A percentile compares a stretch with the other conserved stretches of the same genome.
Evolutionary conservation across 2,888 invertebrate genomes (phyloP).

Genomic region (Taenaris catops): DNA sequence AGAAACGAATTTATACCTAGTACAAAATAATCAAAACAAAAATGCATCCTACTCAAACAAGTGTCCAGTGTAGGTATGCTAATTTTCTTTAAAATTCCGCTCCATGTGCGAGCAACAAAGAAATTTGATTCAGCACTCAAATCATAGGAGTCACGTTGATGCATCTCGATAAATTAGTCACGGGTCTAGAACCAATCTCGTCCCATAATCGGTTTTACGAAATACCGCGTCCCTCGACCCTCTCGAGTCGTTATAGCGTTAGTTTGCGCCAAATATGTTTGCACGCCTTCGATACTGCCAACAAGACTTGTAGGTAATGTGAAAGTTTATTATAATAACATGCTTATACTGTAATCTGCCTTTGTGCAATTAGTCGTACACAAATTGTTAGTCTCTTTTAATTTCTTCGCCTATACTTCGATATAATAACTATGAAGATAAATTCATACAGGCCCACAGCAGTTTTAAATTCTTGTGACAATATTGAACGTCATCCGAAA

Average conservation of each 20-base stretch:
- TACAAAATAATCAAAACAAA: not conserved
- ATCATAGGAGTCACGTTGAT: slow-evolving; percentile 33
- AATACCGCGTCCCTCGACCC: slow-evolving; percentile 43
- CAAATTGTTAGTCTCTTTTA: slow-evolving; percentile 9
- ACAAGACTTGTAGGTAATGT: slow-evolving; percentile 27
- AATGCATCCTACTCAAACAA: not conserved
- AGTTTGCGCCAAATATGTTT: slow-evolving; percentile 32
- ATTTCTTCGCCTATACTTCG: no score
- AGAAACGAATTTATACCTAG: not conserved
- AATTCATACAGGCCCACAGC: no score
- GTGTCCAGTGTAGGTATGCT: not conserved
- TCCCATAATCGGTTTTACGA: slow-evolving; percentile 65
- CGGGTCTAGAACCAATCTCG: slow-evolving; percentile 58
- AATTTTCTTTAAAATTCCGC: slow-evolving; percentile 3
- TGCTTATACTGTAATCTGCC: slow-evolving; percentile 25
- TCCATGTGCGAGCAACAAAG: slow-evolving; percentile 6
- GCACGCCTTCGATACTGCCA: slow-evolving; percentile 25
- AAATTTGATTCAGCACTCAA: slow-evolving; percentile 8
- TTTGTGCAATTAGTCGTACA: slow-evolving; percentile 19
- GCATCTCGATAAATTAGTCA: slow-evolving; percentile 67
- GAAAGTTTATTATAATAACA: slow-evolving; percentile 34
- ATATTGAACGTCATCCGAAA: no score
- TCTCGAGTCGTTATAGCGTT: slow-evolving; percentile 52
- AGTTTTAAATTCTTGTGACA: no score
- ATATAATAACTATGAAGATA: no score